phyloP scores from a whole-genome alignment of 1,140 invertebrate species.

The Atta colombica region DNA sequence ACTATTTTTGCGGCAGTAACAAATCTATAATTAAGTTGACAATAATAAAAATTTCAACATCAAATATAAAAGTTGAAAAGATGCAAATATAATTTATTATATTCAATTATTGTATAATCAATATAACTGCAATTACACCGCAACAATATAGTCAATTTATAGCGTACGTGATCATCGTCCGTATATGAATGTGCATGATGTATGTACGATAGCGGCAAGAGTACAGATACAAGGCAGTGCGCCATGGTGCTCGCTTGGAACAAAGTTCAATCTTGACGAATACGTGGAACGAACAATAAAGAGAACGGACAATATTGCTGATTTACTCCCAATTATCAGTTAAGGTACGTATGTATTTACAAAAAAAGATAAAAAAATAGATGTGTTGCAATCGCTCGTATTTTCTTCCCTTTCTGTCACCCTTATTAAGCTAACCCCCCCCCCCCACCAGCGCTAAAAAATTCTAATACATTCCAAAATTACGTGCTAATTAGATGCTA shows the following conservation, averaged over 20 bases:
- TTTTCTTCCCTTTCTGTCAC: constrained; percentile 42
- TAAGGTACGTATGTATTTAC: constrained; percentile 56
- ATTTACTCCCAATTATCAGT: constrained; percentile 67
- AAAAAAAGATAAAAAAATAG: constrained; percentile 63
- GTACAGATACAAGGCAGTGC: constrained; percentile 70
- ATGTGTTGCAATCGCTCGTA: constrained; percentile 63
- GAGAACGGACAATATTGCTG: constrained; percentile 53
- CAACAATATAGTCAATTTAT: constrained; percentile 46
- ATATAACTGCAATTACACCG: constrained; percentile 34
- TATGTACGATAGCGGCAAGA: constrained; percentile 68
- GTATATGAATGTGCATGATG: constrained; percentile 61
- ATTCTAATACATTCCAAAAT: no score
- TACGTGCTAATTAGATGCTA: no score
- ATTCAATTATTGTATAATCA: no score
- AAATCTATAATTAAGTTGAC: constrained; percentile 11
- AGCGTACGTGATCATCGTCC: constrained; percentile 47
- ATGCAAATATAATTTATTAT: neutral
- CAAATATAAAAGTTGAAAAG: neutral
- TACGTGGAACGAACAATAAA: constrained; percentile 60
- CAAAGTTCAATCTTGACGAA: constrained; percentile 64
- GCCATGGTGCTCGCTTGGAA: constrained; percentile 58
- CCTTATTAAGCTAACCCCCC: no score
- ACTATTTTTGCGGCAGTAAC: constrained; percentile 61
- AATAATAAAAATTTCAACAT: neutral
- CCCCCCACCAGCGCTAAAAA: no score